Evolutionary conservation across 2,113 vertebrate species (phyloP).

Genomic region (Verasper variegatus): DNA sequence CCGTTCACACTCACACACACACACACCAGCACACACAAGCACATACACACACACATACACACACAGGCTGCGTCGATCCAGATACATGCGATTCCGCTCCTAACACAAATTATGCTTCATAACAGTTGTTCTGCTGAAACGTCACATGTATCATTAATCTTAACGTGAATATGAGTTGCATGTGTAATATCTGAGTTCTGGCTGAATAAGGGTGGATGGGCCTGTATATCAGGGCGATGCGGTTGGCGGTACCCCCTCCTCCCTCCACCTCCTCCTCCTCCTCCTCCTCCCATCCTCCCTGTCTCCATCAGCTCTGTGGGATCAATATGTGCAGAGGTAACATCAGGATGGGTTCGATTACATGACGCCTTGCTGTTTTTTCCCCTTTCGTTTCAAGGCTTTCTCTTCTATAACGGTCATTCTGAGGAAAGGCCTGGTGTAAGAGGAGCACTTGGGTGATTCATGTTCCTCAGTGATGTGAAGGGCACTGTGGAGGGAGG

Average conservation of each 20-base stretch:
- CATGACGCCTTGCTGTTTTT: constrained; percentile 12
- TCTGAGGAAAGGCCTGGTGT: constrained; percentile 5
- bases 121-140: neutral
- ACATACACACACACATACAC: neutral
- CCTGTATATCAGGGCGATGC: constrained; percentile 67
- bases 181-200: neutral
- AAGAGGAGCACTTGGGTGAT: constrained; percentile 40
- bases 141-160: neutral
- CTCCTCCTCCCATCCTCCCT: constrained; percentile 48
- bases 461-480: constrained; percentile 61
- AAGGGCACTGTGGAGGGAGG: constrained; percentile 77
- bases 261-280: neutral
- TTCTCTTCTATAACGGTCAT: neutral
- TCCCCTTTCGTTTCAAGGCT: constrained; percentile 22
- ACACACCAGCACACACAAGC: neutral
- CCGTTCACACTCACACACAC: neutral
- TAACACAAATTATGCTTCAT: neutral
- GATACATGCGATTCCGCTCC: neutral
- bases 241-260: constrained; percentile 34
- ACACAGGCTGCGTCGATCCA: constrained; percentile 13
- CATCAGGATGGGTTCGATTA: constrained; percentile 40
- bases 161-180: neutral
- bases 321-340: constrained; percentile 73
- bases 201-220: constrained; percentile 52
- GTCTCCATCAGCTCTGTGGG: constrained; percentile 65